phyloP scores from a whole-genome alignment of 23 tunicate species.

The Halocynthia aurantium region DNA sequence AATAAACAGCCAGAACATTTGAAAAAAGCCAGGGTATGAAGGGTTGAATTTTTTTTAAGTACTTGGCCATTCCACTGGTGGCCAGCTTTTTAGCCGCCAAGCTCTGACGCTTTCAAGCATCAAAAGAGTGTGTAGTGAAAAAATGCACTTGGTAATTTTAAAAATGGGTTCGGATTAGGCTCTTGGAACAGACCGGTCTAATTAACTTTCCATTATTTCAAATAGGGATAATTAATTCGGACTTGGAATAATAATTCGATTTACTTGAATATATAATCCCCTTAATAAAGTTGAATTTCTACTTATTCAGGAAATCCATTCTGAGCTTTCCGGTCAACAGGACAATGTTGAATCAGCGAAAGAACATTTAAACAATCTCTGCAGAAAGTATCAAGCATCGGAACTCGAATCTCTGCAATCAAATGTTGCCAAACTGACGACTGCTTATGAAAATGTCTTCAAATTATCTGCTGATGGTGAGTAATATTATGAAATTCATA shows the following conservation, averaged over 20 bases:
- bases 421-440: constrained; percentile 37
- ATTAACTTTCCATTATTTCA: no score
- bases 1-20: constrained; percentile 45
- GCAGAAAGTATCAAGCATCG: constrained; percentile 69
- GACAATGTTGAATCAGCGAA: constrained; percentile 88
- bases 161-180: no score
- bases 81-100: no score
- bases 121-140: no score
- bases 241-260: neutral
- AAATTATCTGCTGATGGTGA: constrained; percentile 44
- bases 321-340: constrained; percentile 62
- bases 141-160: no score
- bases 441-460: constrained; percentile 45
- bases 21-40: constrained; percentile 57
- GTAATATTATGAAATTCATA: neutral
- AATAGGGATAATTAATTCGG: neutral
- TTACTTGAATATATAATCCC: neutral
- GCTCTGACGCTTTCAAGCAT: no score
- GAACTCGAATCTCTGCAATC: constrained; percentile 53
- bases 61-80: no score
- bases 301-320: constrained; percentile 40
- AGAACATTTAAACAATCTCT: constrained; percentile 77
- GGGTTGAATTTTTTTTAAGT: neutral
- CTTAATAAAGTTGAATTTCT: neutral
- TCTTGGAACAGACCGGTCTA: no score